Conservation (phyloP, 2,888 invertebrate genomes). For the Drosophila vallismaia region DNA sequence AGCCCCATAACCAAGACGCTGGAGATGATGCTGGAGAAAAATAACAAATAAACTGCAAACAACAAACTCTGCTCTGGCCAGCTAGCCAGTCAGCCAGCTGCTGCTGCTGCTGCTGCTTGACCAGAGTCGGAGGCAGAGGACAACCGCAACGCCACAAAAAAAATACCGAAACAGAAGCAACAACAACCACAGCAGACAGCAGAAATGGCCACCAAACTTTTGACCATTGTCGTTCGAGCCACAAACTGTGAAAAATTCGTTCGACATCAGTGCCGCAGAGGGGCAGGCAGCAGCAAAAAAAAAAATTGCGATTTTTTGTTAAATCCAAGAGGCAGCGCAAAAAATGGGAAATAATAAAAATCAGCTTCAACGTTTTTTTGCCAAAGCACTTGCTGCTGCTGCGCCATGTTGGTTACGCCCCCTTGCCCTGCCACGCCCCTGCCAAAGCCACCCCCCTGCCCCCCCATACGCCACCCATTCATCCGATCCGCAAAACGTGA, state of each 20-base stretch:
- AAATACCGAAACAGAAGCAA: constrained; percentile 39
- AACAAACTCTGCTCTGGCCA: no score
- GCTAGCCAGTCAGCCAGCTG: constrained; percentile 34
- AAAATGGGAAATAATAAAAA: constrained; percentile 58
- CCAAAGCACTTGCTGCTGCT: constrained; percentile 72
- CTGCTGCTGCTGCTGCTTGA: neutral
- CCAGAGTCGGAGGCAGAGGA: neutral
- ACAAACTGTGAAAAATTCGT: constrained; percentile 73
- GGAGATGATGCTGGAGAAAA: constrained; percentile 45
- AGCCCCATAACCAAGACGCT: constrained; percentile 50
- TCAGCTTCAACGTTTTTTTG: constrained; percentile 59
- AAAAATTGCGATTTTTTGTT: no score
- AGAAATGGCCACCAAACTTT: constrained; percentile 39
- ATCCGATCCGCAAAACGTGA: constrained; percentile 71
- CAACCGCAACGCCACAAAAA: constrained; percentile 32
- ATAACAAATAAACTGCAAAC: constrained; percentile 48
- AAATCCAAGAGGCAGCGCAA: constrained; percentile 13
- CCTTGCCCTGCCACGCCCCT: constrained; percentile 8
- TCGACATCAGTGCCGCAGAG: constrained; percentile 64
- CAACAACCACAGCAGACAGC: constrained; percentile 7
- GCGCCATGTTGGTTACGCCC: constrained; percentile 76
- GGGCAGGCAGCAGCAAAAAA: neutral
- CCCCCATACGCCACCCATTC: constrained; percentile 1
- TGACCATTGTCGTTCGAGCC: constrained; percentile 55
- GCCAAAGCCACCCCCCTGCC: neutral